Evolutionary conservation across 2,113 vertebrate species (phyloP).

Genomic region (Hippocampus zosterae): DNA sequence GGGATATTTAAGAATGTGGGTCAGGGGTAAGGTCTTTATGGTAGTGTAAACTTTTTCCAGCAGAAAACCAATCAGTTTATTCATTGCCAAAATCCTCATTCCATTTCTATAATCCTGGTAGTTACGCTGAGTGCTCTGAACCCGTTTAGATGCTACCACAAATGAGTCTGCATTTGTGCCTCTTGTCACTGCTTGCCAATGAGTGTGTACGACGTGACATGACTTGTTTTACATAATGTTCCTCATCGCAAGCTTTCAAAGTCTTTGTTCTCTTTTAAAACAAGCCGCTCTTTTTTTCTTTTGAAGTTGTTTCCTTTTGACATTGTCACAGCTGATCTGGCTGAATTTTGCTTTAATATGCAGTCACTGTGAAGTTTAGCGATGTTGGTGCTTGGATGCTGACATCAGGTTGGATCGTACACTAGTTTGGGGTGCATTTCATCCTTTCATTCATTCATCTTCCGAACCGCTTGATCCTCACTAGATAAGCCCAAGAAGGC

Average conservation of each 20-base stretch:
- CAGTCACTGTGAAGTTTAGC: constrained; percentile 12
- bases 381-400: constrained; percentile 29
- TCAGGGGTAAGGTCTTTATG: neutral
- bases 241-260: neutral
- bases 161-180: constrained; percentile 16
- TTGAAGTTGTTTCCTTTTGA: constrained; percentile 22
- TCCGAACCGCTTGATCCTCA: too few species aligned
- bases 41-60: constrained; percentile 22
- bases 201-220: constrained; percentile 14
- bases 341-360: constrained; percentile 15
- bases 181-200: constrained; percentile 24
- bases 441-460: too few species aligned
- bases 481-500: too few species aligned
- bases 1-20: constrained; percentile 7
- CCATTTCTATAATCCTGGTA: constrained; percentile 38
- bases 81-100: constrained; percentile 44
- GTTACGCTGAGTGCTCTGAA: constrained; percentile 33
- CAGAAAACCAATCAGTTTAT: constrained; percentile 40
- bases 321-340: constrained; percentile 33
- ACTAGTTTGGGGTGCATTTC: constrained; percentile 24
- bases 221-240: constrained; percentile 10
- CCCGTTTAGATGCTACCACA: constrained; percentile 25
- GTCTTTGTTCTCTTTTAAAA: constrained; percentile 7
- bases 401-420: constrained; percentile 27
- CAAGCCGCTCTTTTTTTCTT: constrained; percentile 8